Percentiles rank a stretch among this genome's conserved stretches.
These are phyloP conservation scores for Polymixis lichenea DNA, from an alignment of 2,888 invertebrate species.

Conservation along the genomic window DNA sequence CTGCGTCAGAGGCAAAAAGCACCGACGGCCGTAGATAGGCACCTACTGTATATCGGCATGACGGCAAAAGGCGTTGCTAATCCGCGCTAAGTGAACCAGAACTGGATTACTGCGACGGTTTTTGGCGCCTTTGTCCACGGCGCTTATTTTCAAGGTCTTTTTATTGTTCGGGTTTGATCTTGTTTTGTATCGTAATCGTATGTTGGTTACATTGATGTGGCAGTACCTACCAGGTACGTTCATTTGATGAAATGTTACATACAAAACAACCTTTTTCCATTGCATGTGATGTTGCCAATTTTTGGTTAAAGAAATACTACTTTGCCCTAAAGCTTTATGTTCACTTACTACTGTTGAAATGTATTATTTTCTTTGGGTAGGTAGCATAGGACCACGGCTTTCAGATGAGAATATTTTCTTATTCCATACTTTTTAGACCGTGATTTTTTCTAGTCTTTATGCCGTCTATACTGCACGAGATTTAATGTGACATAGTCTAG, in stretches of 20 bases:
- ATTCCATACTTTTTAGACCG: too few relatives aligned
- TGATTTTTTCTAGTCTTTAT: too few relatives aligned
- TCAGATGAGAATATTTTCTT: too few relatives aligned
- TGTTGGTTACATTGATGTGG: neutral
- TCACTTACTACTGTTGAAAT: too few relatives aligned
- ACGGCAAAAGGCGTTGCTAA: constrained; percentile 58
- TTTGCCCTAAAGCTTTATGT: too few relatives aligned
- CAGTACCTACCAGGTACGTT: neutral
- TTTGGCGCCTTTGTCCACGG: constrained; percentile 37
- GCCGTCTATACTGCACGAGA: too few relatives aligned
- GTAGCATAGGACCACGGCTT: too few relatives aligned
- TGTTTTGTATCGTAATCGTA: constrained; percentile 13
- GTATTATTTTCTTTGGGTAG: too few relatives aligned
- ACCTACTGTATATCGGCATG: constrained; percentile 18
- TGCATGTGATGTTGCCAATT: too few relatives aligned
- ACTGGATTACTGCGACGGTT: constrained; percentile 50
- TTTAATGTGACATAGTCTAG: too few relatives aligned
- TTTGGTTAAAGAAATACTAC: too few relatives aligned
- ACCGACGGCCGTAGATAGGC: constrained; percentile 4
- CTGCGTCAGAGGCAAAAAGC: constrained; percentile 40
- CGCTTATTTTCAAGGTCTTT: constrained; percentile 14
- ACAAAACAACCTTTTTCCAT: neutral
- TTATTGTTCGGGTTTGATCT: constrained; percentile 30
- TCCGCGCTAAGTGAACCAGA: constrained; percentile 54
- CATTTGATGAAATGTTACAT: neutral